Conservation (phyloP, 2,888 invertebrate genomes). For the Eretmocerus hayati region DNA sequence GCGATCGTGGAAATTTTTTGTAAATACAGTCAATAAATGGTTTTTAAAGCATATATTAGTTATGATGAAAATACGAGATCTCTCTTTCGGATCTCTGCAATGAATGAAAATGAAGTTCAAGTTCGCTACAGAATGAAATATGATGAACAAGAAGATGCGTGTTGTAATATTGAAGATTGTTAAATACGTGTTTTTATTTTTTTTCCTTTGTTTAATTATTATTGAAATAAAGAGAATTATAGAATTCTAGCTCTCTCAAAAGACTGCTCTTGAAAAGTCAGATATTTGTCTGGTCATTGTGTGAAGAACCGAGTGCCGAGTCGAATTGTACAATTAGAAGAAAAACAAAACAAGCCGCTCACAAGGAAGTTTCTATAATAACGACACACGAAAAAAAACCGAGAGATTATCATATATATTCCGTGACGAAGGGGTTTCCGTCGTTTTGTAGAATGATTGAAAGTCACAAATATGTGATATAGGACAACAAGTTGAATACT, state of each 20-base stretch:
- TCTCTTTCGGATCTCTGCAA: constrained; percentile 4
- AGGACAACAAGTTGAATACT: no score
- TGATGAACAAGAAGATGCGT: constrained; percentile 15
- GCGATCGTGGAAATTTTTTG: constrained; percentile 29
- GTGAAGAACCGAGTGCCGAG: constrained; percentile 4
- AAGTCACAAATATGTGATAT: no score
- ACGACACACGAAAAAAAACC: no score
- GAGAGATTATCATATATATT: constrained; percentile 19
- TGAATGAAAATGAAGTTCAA: constrained; percentile 19
- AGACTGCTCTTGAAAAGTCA: constrained; percentile 23
- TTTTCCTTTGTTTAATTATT: constrained; percentile 3
- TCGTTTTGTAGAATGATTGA: no score
- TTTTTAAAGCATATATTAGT: constrained; percentile 16
- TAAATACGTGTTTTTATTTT: constrained; percentile 15
- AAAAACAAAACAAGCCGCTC: constrained; percentile 11
- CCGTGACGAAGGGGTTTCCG: no score
- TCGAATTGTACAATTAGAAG: not conserved
- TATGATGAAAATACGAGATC: constrained; percentile 9
- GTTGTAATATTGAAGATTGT: constrained; percentile 20
- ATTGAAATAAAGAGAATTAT: constrained; percentile 7
- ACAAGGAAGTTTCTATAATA: no score
- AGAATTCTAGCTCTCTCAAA: constrained; percentile 10
- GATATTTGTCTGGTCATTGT: constrained; percentile 20
- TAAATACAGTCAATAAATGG: constrained; percentile 26
- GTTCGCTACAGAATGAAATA: constrained; percentile 1